Percentiles rank a stretch among this genome's conserved stretches.
Evolutionary conservation across 2,113 vertebrate species (phyloP).

Genomic region (Myotis davidii): DNA sequence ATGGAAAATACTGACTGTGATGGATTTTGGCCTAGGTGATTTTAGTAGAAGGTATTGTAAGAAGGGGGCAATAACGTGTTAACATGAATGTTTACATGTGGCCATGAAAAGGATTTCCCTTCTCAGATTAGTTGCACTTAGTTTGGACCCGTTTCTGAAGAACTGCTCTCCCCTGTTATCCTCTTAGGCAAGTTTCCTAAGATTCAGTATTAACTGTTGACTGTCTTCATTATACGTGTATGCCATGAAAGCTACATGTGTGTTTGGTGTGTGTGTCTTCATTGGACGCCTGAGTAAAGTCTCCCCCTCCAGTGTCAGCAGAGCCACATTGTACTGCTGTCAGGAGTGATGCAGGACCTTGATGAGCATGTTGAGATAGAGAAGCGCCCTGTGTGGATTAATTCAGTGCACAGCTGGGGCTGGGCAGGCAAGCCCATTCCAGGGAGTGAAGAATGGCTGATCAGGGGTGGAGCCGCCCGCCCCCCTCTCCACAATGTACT

Average conservation of each 20-base stretch:
- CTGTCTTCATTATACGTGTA: neutral
- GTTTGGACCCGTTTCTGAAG: neutral
- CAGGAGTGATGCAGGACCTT: constrained; percentile 58
- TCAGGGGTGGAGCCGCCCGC: constrained; percentile 78
- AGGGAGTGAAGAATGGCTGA: constrained; percentile 77
- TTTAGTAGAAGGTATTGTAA: neutral
- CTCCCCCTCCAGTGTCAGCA: constrained; percentile 23
- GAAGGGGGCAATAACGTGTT: neutral
- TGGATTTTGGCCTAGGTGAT: neutral
- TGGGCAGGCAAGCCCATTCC: constrained; percentile 72
- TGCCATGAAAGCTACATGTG: neutral
- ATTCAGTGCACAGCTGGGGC: constrained; percentile 81
- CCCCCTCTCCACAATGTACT: constrained; percentile 82
- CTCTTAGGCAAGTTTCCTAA: neutral
- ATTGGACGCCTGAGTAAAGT: constrained; percentile 17
- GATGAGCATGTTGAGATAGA: constrained; percentile 68
- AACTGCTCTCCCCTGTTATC: neutral
- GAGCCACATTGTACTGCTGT: constrained; percentile 70
- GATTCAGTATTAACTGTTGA: neutral
- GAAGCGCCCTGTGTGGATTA: constrained; percentile 77
- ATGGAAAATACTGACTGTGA: neutral
- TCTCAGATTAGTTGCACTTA: neutral
- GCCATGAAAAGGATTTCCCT: neutral
- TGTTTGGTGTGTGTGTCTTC: neutral
- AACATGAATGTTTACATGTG: neutral